phyloP scores from a whole-genome alignment of 2,113 vertebrate genomes.

The Phyllostomus discolor region DNA sequence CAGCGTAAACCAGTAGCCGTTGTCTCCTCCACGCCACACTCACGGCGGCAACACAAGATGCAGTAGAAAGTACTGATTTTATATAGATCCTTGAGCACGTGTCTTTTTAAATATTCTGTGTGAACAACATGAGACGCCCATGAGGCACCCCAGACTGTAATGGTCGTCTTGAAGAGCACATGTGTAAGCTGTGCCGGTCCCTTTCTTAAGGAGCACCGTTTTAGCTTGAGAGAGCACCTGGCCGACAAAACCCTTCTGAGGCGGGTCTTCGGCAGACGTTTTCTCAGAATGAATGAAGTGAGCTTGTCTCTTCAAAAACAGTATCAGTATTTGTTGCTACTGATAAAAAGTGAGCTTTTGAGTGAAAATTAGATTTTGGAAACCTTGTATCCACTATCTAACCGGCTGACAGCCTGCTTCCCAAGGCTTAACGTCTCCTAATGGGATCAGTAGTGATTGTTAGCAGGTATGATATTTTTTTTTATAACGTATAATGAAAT shows the following conservation, averaged over 20 bases:
- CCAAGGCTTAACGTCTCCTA: neutral
- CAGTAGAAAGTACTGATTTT: neutral
- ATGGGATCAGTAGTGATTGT: neutral
- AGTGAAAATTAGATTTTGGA: neutral
- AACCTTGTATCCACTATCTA: neutral
- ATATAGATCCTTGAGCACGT: neutral
- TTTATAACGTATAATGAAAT: neutral
- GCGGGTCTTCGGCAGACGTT: neutral
- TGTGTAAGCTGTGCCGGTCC: rapidly evolving
- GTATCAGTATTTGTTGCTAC: neutral
- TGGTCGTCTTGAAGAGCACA: neutral
- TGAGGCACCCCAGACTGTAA: neutral
- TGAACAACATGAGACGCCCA: neutral
- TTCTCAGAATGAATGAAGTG: constrained; percentile 15
- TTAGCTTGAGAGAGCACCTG: neutral
- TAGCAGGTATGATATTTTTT: neutral
- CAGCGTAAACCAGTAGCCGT: rapidly evolving
- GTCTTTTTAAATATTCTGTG: neutral
- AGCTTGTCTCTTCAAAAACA: constrained; percentile 5
- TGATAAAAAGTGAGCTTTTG: constrained; percentile 7
- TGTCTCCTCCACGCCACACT: neutral
- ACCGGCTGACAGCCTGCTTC: neutral
- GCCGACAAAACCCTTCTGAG: neutral
- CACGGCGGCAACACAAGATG: neutral
- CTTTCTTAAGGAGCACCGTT: neutral